These are phyloP conservation scores for Mus pahari DNA, from an alignment of 2,113 vertebrate species.

Conservation along the genomic window DNA sequence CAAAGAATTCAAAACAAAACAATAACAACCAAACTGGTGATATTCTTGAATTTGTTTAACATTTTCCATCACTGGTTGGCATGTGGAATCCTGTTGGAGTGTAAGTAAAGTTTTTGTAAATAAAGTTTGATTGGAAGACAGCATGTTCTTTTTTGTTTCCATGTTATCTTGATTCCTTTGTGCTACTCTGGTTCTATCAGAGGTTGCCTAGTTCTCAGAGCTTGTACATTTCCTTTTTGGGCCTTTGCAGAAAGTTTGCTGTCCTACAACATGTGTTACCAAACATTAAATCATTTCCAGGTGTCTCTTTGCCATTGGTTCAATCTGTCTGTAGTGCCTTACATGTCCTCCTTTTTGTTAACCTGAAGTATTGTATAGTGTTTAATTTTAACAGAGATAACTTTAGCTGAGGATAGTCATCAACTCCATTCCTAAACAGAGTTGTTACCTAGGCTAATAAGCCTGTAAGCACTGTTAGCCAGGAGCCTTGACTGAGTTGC, in stretches of 20 bases:
- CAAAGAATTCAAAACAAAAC: neutral
- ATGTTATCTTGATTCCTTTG: neutral
- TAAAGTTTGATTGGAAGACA: constrained; percentile 30
- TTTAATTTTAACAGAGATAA: constrained; percentile 45
- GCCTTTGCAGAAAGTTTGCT: neutral
- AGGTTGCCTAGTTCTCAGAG: neutral
- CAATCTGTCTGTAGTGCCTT: neutral
- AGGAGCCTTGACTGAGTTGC: neutral
- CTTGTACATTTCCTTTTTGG: constrained; percentile 30
- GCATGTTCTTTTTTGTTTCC: constrained; percentile 33
- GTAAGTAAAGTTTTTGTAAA: constrained; percentile 33
- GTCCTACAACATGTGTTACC: neutral
- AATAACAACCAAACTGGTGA: neutral
- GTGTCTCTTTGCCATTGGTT: neutral
- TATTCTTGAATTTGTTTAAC: constrained; percentile 7
- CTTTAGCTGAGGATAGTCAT: neutral
- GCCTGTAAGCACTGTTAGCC: neutral
- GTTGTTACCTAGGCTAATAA: neutral
- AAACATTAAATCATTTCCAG: neutral
- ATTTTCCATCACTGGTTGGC: neutral
- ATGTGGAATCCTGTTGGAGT: neutral
- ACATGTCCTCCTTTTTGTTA: neutral
- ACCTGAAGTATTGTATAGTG: neutral
- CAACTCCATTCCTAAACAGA: neutral
- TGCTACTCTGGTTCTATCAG: neutral